Evolutionary conservation across 2,797 vertebrate genomes (phyloP).

Genomic region (Ctenochaetus hawaiiensis): DNA sequence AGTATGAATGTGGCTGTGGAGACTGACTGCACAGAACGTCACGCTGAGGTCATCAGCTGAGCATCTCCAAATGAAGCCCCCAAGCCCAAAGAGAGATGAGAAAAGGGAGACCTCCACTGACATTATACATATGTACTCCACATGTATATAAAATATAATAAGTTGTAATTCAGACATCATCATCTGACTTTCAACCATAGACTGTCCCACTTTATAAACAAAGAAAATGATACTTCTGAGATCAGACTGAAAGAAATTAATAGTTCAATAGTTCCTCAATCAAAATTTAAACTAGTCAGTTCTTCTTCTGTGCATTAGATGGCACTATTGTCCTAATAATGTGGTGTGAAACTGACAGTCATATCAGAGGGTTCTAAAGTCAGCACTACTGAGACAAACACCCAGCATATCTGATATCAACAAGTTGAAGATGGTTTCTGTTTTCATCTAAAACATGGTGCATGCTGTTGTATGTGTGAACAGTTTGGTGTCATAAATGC

Average conservation of each 20-base stretch:
- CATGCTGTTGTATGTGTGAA: slow-evolving; percentile 11
- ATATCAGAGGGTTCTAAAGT: slow-evolving; percentile 10
- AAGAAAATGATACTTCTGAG: neutral
- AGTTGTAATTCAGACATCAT: neutral
- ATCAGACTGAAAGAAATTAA: no score
- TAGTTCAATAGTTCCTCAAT: no score
- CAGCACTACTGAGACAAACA: slow-evolving; percentile 26
- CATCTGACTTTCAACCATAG: neutral
- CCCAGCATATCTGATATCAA: slow-evolving; percentile 29
- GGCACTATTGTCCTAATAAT: slow-evolving; percentile 58
- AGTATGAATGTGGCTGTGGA: slow-evolving; percentile 33
- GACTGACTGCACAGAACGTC: slow-evolving; percentile 22
- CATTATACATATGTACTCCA: neutral
- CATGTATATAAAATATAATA: no score
- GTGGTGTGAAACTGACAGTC: neutral
- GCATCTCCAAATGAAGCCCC: slow-evolving; percentile 23
- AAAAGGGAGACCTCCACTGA: neutral
- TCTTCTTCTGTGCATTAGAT: slow-evolving; percentile 57
- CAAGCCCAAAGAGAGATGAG: neutral
- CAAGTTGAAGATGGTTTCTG: slow-evolving; percentile 31
- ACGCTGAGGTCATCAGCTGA: slow-evolving; percentile 41
- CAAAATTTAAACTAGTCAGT: neutral
- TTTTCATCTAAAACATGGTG: slow-evolving; percentile 18
- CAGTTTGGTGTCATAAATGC: slow-evolving; percentile 4
- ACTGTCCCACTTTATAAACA: neutral